A percentile compares a stretch with the other conserved stretches of the same genome.
These are phyloP conservation scores for Rugalucina vietnamica DNA, from an alignment of 2,888 invertebrate genomes.

Conservation along the genomic window DNA sequence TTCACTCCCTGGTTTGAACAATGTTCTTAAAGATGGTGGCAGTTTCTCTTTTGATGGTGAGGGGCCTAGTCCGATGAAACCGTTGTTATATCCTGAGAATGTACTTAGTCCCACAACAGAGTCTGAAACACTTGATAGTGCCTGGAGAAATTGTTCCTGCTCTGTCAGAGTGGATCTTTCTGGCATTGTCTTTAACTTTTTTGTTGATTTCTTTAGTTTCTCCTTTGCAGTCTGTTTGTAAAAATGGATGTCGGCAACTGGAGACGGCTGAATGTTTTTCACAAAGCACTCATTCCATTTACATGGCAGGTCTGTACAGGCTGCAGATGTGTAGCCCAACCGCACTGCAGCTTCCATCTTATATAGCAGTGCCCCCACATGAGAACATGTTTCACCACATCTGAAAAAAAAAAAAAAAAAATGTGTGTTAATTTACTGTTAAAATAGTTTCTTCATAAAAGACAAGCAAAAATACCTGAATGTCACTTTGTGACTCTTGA, in stretches of 20 bases:
- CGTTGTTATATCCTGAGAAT: not conserved
- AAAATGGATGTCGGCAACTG: slow-evolving; percentile 21
- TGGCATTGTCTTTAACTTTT: not conserved
- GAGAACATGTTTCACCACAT: slow-evolving; percentile 47
- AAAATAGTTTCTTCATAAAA: too few relatives aligned
- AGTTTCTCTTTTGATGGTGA: not conserved
- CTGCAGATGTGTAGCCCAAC: slow-evolving; percentile 36
- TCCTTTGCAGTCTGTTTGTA: slow-evolving; percentile 13
- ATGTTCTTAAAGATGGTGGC: not conserved
- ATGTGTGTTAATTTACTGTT: too few relatives aligned
- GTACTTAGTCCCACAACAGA: not conserved
- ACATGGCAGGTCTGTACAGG: slow-evolving; percentile 45
- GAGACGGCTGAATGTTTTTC: slow-evolving; percentile 29
- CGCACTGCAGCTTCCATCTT: slow-evolving; percentile 56
- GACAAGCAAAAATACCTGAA: too few relatives aligned
- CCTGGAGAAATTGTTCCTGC: not conserved
- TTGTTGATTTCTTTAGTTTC: not conserved
- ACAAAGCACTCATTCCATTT: slow-evolving; percentile 44
- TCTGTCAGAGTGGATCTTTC: not conserved
- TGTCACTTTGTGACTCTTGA: too few relatives aligned
- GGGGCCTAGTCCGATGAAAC: not conserved
- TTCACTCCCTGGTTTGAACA: not conserved
- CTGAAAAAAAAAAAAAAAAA: slow-evolving; percentile 26
- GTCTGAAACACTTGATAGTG: not conserved
- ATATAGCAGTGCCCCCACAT: slow-evolving; percentile 44